phyloP scores from a whole-genome alignment of 2,113 vertebrate genomes.

The Antechinus stuartii region DNA sequence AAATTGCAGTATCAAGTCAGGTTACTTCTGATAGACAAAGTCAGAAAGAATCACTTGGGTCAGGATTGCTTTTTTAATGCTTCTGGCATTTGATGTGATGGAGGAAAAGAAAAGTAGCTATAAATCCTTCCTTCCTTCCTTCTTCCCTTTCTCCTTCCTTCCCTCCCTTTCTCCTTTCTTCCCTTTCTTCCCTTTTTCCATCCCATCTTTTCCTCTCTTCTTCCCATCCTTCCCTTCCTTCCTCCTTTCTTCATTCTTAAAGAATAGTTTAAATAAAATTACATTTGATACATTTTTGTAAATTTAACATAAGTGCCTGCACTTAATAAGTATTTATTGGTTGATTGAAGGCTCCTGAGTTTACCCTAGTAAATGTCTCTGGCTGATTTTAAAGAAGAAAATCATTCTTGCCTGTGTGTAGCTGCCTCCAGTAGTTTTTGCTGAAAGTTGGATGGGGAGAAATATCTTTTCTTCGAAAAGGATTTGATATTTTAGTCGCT shows the following conservation, averaged over 20 bases:
- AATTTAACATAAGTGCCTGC: neutral
- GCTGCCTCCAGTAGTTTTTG: neutral
- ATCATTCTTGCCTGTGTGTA: neutral
- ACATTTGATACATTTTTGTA: neutral
- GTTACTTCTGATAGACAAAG: constrained; percentile 76
- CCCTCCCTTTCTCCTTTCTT: too few relatives aligned
- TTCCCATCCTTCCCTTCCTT: too few relatives aligned
- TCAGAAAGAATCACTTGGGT: constrained; percentile 63
- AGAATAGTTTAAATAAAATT: constrained; percentile 34
- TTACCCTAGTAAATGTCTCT: neutral
- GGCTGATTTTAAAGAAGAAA: neutral
- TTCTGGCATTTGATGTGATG: neutral
- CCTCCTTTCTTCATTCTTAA: neutral
- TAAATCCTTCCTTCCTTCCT: neutral
- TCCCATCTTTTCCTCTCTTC: too few relatives aligned
- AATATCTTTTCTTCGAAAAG: neutral
- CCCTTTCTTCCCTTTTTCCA: too few relatives aligned
- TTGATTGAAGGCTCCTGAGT: neutral
- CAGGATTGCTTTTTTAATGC: neutral
- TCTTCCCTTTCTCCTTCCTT: too few relatives aligned
- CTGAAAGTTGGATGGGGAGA: neutral
- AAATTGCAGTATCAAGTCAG: constrained; percentile 81
- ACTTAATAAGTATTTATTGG: neutral
- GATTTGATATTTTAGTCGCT: neutral
- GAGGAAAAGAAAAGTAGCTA: neutral